These are phyloP conservation scores for Diorhabda carinulata DNA, from an alignment of 1,140 invertebrate species.

Conservation along the genomic window DNA sequence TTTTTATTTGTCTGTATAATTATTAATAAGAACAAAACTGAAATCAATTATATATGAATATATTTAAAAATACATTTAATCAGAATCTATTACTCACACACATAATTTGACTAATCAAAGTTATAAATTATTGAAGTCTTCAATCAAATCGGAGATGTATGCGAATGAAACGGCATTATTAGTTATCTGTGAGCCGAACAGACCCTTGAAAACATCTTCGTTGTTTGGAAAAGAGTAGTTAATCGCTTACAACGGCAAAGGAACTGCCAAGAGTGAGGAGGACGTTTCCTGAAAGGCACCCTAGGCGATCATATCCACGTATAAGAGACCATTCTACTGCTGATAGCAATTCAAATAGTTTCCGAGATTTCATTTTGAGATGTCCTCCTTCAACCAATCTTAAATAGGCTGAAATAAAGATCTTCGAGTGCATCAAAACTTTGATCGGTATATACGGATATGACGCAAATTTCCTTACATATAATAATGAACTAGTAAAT, in stretches of 20 bases:
- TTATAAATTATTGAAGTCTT: too few relatives aligned
- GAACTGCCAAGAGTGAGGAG: constrained; percentile 4
- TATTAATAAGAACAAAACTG: too few relatives aligned
- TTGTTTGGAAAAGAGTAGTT: constrained; percentile 13
- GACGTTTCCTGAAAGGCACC: constrained; percentile 5
- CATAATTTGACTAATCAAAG: too few relatives aligned
- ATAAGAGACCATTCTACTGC: neutral
- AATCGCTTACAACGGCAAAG: constrained; percentile 12
- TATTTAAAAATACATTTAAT: too few relatives aligned
- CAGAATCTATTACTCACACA: too few relatives aligned
- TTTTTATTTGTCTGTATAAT: too few relatives aligned
- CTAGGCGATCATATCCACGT: constrained; percentile 9
- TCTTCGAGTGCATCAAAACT: too few relatives aligned
- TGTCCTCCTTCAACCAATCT: neutral
- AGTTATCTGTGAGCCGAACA: constrained; percentile 2
- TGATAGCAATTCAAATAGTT: neutral
- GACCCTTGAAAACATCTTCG: constrained; percentile 5
- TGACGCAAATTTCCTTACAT: too few relatives aligned
- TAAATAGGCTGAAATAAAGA: neutral
- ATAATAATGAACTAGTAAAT: too few relatives aligned
- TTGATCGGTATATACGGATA: too few relatives aligned
- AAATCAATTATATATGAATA: too few relatives aligned
- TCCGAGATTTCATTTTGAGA: constrained; percentile 3
- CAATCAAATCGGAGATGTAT: too few relatives aligned
- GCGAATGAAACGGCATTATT: neutral